Percentiles rank a stretch among this genome's conserved stretches.
Conservation (phyloP, 2,888 invertebrate genomes). For the Zelleria hepariella region DNA sequence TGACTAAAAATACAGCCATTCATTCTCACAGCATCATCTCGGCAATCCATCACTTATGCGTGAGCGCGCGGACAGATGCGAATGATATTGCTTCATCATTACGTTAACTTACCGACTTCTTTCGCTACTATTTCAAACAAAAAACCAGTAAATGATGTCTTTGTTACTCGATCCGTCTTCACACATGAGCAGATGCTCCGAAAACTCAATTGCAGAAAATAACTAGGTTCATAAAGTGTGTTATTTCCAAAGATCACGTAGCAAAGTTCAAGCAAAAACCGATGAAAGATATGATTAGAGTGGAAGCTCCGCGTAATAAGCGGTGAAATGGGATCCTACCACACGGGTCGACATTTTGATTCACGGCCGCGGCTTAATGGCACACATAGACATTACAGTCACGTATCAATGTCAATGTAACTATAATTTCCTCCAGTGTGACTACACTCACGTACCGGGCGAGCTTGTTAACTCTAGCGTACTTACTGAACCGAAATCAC, state of each 20-base stretch:
- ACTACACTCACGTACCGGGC: neutral
- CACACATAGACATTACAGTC: constrained; percentile 14
- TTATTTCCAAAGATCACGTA: neutral
- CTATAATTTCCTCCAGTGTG: neutral
- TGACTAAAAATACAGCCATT: neutral
- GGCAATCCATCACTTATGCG: neutral
- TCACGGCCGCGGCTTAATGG: constrained; percentile 27
- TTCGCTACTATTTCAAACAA: neutral
- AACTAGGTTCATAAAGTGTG: neutral
- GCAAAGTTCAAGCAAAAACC: neutral
- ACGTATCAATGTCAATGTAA: constrained; percentile 5
- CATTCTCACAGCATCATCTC: neutral
- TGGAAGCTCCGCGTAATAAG: constrained; percentile 22
- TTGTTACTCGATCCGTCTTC: neutral
- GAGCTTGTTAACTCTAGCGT: neutral
- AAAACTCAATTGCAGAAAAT: neutral
- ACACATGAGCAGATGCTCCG: neutral
- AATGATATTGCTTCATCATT: neutral
- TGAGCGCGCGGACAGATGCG: neutral
- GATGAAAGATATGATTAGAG: constrained; percentile 11
- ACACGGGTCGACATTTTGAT: constrained; percentile 23
- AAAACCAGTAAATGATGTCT: neutral
- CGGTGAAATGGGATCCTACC: constrained; percentile 26
- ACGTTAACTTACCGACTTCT: neutral
- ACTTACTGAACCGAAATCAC: neutral